Percentiles rank a stretch among this genome's conserved stretches.
Evolutionary conservation across 2,888 invertebrate species (phyloP).

Genomic region (Bursaphelenchus okinawaensis): DNA sequence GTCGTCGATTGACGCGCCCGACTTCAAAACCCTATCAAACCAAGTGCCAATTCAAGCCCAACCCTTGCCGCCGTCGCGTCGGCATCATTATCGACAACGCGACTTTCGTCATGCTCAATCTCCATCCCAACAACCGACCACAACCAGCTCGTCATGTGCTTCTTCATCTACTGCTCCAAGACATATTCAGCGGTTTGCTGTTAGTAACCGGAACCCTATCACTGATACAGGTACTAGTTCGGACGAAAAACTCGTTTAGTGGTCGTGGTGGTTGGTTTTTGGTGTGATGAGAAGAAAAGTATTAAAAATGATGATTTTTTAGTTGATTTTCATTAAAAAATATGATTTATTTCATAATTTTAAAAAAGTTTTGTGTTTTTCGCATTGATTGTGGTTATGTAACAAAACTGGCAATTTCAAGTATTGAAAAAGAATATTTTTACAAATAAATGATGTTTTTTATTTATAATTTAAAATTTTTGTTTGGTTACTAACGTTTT

Average conservation of each 20-base stretch:
- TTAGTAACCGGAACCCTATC: slow-evolving; percentile 29
- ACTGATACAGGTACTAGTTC: slow-evolving; percentile 32
- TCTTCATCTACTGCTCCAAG: not conserved
- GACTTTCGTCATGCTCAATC: slow-evolving; percentile 13
- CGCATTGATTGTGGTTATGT: too few species aligned
- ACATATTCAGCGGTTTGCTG: slow-evolving; percentile 27
- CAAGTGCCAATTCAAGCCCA: not conserved
- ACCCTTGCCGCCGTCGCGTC: slow-evolving; percentile 16
- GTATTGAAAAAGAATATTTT: too few species aligned
- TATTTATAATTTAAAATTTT: too few species aligned
- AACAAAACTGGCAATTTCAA: too few species aligned
- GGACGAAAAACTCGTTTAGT: not conserved
- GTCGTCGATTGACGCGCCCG: slow-evolving; percentile 32
- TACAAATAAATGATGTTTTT: too few species aligned
- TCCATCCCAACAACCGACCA: not conserved
- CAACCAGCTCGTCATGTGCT: not conserved
- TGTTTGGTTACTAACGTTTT: too few species aligned
- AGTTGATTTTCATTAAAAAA: too few species aligned
- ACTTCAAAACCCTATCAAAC: slow-evolving; percentile 24
- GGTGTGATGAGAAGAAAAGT: too few species aligned
- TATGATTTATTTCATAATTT: too few species aligned
- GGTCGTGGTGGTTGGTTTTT: not conserved
- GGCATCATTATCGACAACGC: slow-evolving; percentile 20
- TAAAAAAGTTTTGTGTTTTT: too few species aligned
- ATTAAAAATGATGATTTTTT: too few species aligned